Base-by-base conservation (phyloP, 1,140 invertebrate species). In the Vanessa tameamea region DNA sequence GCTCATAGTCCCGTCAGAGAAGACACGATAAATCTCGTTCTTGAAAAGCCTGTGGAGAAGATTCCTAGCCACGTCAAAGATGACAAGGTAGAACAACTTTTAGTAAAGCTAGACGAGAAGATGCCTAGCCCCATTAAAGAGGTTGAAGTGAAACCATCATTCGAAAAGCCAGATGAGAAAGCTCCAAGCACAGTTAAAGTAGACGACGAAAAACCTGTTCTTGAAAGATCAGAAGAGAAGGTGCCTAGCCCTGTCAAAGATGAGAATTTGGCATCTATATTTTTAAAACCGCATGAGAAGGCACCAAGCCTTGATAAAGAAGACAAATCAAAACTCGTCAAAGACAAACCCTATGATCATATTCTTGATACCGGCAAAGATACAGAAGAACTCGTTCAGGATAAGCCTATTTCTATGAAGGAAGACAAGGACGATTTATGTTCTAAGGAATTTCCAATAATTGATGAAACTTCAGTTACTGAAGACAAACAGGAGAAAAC, bases 401-500 rank as follows among this genome's bases (percentile, higher is more conserved):
- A 5, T 20, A 20, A 20, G 1, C 20, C 59, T 12, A 77, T 72
- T 26, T 77, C 73, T 12, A 3, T 55, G 0, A 75, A 77, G 20
- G 48, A 69, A 50, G 48, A 50, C 4, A 50, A 14, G 20, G 61
- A 43, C 14, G 61, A 47, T 55, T 9, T 55, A 55, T 11, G 23
- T 59, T 1, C 14, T 9, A 7, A 73, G 47, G 69, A 69, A 37
- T 68, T 64, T 72, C 16, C 65, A 20, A 31, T 53, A 16, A 16
- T 47, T 65, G 70, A 75, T 64, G 77, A 73, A 53, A 48, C 63
- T 0, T 64, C 75, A 1, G 26, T 59, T 9, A 48, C 64, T n/a
- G 69, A 76, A 64, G 66, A 72, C 8, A 65, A 64, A 72, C 48
- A 76, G 47, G 70, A 76, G 23, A 76, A 43, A 47, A 72, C 55